Base-by-base conservation (phyloP, 2,113 vertebrate genomes). In the Ginglymostoma cirratum region DNA sequence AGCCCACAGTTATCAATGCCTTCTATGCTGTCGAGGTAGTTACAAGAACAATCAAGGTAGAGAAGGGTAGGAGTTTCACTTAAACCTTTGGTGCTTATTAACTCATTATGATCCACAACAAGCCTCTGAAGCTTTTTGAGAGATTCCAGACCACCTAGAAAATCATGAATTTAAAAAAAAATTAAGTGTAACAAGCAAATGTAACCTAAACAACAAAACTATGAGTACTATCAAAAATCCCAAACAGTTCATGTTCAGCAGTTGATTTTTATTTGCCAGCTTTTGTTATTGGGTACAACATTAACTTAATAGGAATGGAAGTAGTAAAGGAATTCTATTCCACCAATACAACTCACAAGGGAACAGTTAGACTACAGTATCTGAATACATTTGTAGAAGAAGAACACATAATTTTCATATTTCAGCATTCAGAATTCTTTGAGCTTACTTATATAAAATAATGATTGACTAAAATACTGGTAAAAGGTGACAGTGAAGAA, bases 81-180 rank as follows among this genome's bases (percentile, higher is more conserved):
- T 96, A 99, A 98, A 5, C 98, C 98, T 97, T 97, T 98, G 6
- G 98, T 98, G 96, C 97, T 98, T 96, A 99, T 98, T 97, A 99
- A 97, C 70, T 98, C 98, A 97, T 99, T 99, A 96, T 99, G 98
- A 96, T 98, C 98, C 96, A 99, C n/a, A 87, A 97, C 97, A 96
- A 99, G 96, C 72, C 96, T 97, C 42, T 99, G 98, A 97, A 99
- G 98, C 96, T 96, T 98, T 97, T 97, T 98, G 96, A 98, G 48
- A 80, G 98, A 98, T 96, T 98, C 98, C 96, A 99, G 97, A 96
- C 98, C 98, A 97, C 98, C 99, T 99, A 96, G 95, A 97, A 97
- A 96, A 94, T 45, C 14, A 48, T 38, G 55, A 85, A 85, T 78
- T 42, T 52, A 66, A 34, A 86, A 30, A 48, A 61, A 21, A 34